Percentiles rank a stretch among this genome's conserved stretches.
These are phyloP conservation scores for Spilogale gracilis DNA, from an alignment of 2,113 vertebrate genomes.

Conservation along the genomic window DNA sequence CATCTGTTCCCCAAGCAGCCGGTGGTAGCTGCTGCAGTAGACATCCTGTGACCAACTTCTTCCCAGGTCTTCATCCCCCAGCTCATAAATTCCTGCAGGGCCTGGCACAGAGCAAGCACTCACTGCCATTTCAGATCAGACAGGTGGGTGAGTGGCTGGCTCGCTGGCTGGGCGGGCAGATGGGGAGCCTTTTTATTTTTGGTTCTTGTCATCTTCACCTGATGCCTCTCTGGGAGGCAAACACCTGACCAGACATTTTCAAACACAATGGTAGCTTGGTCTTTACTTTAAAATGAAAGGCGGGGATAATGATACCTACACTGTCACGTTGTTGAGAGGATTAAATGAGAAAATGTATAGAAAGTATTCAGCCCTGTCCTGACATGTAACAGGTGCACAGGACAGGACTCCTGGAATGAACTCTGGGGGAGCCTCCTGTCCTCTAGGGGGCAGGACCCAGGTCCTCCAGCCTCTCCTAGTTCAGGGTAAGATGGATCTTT, in stretches of 20 bases:
- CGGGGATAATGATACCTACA: neutral
- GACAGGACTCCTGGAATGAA: neutral
- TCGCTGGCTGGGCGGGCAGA: neutral
- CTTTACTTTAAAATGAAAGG: conserved; percentile 42
- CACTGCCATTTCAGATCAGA: neutral
- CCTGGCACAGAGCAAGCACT: neutral
- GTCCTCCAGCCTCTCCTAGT: neutral
- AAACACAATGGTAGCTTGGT: conserved; percentile 26
- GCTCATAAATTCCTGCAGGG: neutral
- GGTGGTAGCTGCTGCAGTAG: neutral
- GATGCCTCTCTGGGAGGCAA: neutral
- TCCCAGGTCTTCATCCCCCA: neutral
- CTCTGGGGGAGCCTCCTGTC: neutral
- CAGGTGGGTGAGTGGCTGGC: neutral
- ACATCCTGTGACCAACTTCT: neutral
- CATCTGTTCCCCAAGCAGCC: neutral
- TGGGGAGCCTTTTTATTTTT: neutral
- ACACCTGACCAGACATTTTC: conserved; percentile 6
- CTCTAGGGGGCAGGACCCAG: neutral
- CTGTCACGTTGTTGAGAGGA: neutral
- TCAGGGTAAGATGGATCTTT: neutral
- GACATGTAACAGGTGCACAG: neutral
- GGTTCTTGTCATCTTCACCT: neutral
- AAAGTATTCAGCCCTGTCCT: neutral
- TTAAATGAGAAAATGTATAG: neutral